phyloP scores from a whole-genome alignment of 2,113 vertebrate genomes.

The Eurystomus gularis region DNA sequence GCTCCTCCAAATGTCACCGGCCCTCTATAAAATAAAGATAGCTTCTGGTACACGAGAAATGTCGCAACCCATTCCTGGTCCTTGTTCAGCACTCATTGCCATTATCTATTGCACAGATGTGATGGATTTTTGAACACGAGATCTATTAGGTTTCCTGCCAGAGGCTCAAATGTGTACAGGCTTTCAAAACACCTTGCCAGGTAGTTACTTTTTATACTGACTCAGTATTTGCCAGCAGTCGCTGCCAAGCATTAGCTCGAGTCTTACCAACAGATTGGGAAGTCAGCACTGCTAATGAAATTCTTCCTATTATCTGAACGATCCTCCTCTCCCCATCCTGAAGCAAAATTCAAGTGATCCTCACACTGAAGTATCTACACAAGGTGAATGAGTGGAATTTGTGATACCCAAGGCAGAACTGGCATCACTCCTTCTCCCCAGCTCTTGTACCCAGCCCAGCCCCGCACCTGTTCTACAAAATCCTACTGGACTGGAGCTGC shows the following conservation, averaged over 20 bases:
- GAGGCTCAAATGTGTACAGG: neutral
- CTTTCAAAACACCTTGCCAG: slow-evolving; percentile 36
- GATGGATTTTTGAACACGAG: slow-evolving; percentile 33
- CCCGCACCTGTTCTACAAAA: neutral
- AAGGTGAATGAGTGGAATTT: neutral
- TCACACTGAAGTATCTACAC: neutral
- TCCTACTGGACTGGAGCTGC: neutral
- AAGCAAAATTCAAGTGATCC: neutral
- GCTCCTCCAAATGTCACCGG: neutral
- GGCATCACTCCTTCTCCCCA: neutral
- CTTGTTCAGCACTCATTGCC: neutral
- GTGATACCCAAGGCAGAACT: neutral
- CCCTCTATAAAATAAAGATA: neutral
- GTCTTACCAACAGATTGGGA: neutral
- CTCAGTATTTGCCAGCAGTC: neutral
- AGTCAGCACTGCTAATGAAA: neutral
- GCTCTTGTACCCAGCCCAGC: neutral
- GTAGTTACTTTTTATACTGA: slow-evolving; percentile 30
- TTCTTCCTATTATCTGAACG: neutral
- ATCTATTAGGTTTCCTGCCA: slow-evolving; percentile 26
- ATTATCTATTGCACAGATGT: slow-evolving; percentile 9
- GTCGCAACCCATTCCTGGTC: neutral
- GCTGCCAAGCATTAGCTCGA: neutral
- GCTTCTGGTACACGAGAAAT: neutral
- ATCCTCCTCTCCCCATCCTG: neutral